phyloP scores from a whole-genome alignment of 2,797 vertebrate species.

The Lacerta viridis region DNA sequence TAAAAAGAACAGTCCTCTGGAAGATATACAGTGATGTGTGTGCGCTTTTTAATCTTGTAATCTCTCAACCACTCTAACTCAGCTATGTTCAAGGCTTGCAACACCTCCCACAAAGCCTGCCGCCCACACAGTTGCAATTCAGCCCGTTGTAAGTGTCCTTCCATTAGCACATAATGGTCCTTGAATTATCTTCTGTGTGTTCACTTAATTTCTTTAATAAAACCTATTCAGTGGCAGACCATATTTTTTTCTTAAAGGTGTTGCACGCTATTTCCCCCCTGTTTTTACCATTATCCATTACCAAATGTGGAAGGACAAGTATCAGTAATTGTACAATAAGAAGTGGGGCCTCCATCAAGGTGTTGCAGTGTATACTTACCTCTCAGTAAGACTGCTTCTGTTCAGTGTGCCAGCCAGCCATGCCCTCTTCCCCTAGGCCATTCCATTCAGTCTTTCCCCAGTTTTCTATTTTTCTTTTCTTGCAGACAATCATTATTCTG shows the following conservation, averaged over 20 bases:
- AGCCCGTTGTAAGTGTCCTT: neutral
- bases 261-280: neutral
- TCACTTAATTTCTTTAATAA: rapidly evolving
- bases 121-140: too few species aligned
- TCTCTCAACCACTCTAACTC: neutral
- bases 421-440: too few species aligned
- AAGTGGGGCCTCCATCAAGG: neutral
- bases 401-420: too few species aligned
- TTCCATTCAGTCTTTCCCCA: too few species aligned
- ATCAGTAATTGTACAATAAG: too few species aligned
- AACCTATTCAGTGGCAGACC: neutral
- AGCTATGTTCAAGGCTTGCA: constrained; percentile 6
- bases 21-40: neutral
- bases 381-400: too few species aligned
- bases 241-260: neutral
- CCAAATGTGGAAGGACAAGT: neutral
- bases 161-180: neutral
- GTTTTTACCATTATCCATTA: neutral
- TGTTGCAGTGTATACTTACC: too few species aligned
- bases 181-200: neutral
- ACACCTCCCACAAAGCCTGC: too few species aligned
- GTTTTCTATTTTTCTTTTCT: too few species aligned
- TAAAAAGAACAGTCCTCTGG: neutral
- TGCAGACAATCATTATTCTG: neutral
- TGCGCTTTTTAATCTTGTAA: neutral